phyloP scores from a whole-genome alignment of 1,140 invertebrate species.

The Pteromalus puparum region DNA sequence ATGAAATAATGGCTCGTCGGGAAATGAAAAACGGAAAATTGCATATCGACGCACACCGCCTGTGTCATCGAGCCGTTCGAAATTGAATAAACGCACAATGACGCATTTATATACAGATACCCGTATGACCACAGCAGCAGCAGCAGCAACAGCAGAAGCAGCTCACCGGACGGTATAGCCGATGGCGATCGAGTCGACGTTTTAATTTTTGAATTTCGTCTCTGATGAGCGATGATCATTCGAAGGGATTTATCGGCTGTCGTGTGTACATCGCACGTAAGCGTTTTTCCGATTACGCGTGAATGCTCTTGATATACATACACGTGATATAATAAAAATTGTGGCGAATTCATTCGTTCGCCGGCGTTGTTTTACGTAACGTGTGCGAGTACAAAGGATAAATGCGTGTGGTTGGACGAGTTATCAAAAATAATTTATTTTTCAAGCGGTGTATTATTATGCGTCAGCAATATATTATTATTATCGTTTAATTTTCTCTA shows the following conservation, averaged over 20 bases:
- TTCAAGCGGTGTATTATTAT: no score
- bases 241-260: not conserved
- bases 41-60: not conserved
- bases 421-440: no score
- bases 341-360: not conserved
- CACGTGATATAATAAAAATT: no score
- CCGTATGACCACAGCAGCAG: no score
- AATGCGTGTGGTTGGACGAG: no score
- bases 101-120: not conserved
- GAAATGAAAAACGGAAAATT: slow-evolving; percentile 50
- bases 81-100: not conserved
- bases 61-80: not conserved
- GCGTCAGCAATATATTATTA: no score
- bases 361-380: not conserved
- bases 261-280: not conserved
- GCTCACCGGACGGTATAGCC: not conserved
- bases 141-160: no score
- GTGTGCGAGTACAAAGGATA: no score
- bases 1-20: not conserved
- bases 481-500: no score
- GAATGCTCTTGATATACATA: not conserved
- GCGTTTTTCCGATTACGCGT: not conserved
- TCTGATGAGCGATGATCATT: not conserved
- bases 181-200: not conserved
- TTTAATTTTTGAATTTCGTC: not conserved